Evolutionary conservation across 2,113 vertebrate species (phyloP), one percentile per base, ranked within the genome.

Genomic region (Serinus canaria): DNA sequence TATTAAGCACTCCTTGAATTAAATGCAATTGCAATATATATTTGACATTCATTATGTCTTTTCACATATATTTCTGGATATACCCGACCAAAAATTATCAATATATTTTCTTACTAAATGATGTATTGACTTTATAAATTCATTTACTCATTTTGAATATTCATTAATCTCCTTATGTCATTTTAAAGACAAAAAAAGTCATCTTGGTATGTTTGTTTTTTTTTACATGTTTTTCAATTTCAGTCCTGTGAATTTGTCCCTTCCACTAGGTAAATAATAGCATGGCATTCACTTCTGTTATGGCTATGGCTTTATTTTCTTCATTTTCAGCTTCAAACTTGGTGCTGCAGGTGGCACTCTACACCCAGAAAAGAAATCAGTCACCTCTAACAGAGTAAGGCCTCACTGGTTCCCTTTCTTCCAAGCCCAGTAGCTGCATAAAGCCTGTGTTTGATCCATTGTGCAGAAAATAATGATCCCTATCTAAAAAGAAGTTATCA

Each of bases 291-390:
- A n/a, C 21, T 74, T 62, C 39, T 33, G 11, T 55, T 55, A 25
- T 2, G 11, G 11, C 37, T 62, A 1, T 24, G 13, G 10, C 33
- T 87, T 83, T 44, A 13, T 27, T 18, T 66, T 31, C 11, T 2
- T 74, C 6, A 41, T 84, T 89, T 80, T 83, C 66, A 55, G 27
- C 21, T 94, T 41, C 79, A 67, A 15, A 27, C n/a, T 81, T 58
- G 7, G 25, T 91, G 83, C 96, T 92, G 96, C 58, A 97, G 97
- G 33, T 96, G 97, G 95, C 94, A 87, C 69, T 20, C 79, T 86
- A 49, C 0, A 5, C 83, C 73, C 37, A 84, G 21, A 3, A 92
- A 95, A 91, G 76, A 72, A 76, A 55, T 20, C 23, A 0, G 37
- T 27, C 39, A 33, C 22, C 20, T 56, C 27, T 64, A 39, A 9